Evolutionary conservation across 2,888 invertebrate genomes (phyloP).

Genomic region (Idaea dimidiata): DNA sequence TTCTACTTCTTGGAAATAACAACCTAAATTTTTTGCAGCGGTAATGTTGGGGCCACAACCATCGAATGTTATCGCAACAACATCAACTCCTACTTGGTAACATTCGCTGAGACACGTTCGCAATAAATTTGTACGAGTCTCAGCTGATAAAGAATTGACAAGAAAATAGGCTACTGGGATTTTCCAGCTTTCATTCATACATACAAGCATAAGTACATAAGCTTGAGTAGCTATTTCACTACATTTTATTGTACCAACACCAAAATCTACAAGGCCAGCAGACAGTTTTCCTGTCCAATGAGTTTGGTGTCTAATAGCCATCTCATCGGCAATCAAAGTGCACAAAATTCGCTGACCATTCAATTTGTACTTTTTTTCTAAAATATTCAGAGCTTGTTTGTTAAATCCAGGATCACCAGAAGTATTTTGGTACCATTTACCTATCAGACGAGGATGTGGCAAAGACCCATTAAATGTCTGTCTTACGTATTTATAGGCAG

Average conservation of each 20-base stretch:
- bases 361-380: constrained; percentile 19
- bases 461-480: constrained; percentile 13
- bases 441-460: too few relatives aligned
- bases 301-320: constrained; percentile 23
- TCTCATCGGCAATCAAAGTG: constrained; percentile 24
- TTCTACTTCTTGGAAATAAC: constrained; percentile 8
- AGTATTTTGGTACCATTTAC: too few relatives aligned
- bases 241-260: constrained; percentile 7
- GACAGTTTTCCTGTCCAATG: constrained; percentile 22
- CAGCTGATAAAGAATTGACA: too few relatives aligned
- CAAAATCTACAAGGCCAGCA: constrained; percentile 21
- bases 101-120: too few relatives aligned
- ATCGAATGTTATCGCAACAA: constrained; percentile 26
- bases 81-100: too few relatives aligned
- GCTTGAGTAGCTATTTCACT: constrained; percentile 22
- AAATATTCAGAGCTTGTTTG: constrained; percentile 20
- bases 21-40: constrained; percentile 17
- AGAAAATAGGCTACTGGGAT: constrained; percentile 21
- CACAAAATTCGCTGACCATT: constrained; percentile 11
- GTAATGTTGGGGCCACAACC: constrained; percentile 20
- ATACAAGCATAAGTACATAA: constrained; percentile 15
- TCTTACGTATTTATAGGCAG: constrained; percentile 17
- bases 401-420: constrained; percentile 17
- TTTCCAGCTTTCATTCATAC: constrained; percentile 26
- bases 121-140: too few relatives aligned